Evolutionary conservation across 2,888 invertebrate species (phyloP).

Genomic region (Eugnorisma glareosa): DNA sequence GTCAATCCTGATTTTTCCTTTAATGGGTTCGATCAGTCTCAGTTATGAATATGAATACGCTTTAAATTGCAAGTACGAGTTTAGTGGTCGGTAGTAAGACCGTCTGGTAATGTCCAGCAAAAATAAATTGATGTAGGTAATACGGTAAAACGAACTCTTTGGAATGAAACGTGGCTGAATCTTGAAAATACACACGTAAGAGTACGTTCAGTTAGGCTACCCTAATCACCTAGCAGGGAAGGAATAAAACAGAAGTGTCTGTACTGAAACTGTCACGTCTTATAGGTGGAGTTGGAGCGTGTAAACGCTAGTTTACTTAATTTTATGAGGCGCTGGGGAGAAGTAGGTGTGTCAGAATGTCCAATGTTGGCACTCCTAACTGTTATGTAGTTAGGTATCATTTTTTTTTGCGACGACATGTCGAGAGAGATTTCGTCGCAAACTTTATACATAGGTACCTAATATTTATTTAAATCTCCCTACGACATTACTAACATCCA

Average conservation of each 20-base stretch:
- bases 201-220: neutral
- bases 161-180: neutral
- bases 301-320: neutral
- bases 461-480: neutral
- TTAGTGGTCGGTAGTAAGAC: neutral
- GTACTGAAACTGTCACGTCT: neutral
- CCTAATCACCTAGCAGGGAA: neutral
- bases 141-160: neutral
- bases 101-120: too few species aligned
- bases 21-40: neutral
- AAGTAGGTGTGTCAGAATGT: neutral
- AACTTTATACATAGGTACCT: too few species aligned
- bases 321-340: neutral
- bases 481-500: neutral
- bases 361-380: neutral
- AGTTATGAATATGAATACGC: neutral
- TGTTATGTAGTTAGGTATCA: neutral
- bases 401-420: too few species aligned
- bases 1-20: neutral
- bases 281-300: neutral
- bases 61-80: neutral
- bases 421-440: too few species aligned
- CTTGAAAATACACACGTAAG: too few species aligned
- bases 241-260: neutral
- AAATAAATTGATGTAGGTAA: neutral